Conservation (phyloP, 2,888 invertebrate species). For the Ormia ochracea region DNA sequence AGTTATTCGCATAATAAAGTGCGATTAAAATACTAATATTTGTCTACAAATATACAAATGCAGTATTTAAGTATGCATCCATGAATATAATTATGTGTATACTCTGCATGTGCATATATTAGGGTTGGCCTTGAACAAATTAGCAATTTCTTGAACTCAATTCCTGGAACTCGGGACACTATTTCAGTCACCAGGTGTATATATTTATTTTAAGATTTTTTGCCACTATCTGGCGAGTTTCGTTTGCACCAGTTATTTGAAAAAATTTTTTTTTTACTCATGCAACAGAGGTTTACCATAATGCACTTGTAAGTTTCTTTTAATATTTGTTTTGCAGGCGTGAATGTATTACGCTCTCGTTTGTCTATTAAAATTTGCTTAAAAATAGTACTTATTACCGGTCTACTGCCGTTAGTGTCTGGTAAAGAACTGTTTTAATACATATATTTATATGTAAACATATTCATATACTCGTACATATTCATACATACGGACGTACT, state of each 20-base stretch:
- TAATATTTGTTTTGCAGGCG: constrained; percentile 12
- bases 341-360: constrained; percentile 2
- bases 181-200: no score
- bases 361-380: constrained; percentile 53
- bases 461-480: no score
- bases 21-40: constrained; percentile 43
- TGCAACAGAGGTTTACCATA: not conserved
- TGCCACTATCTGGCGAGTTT: not conserved
- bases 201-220: no score
- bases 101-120: not conserved
- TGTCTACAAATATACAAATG: constrained; percentile 32
- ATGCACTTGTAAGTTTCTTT: not conserved
- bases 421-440: constrained; percentile 34
- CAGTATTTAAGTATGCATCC: not conserved
- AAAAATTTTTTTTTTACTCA: not conserved
- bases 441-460: not conserved
- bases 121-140: not conserved
- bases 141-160: no score
- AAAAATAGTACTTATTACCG: constrained; percentile 59
- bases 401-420: constrained; percentile 58
- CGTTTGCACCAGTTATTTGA: not conserved
- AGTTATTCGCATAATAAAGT: constrained; percentile 37
- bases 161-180: no score
- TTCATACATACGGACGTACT: no score
- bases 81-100: not conserved